These are phyloP conservation scores for Protodeltote pygarga DNA, from an alignment of 2,888 invertebrate genomes.

Conservation along the genomic window DNA sequence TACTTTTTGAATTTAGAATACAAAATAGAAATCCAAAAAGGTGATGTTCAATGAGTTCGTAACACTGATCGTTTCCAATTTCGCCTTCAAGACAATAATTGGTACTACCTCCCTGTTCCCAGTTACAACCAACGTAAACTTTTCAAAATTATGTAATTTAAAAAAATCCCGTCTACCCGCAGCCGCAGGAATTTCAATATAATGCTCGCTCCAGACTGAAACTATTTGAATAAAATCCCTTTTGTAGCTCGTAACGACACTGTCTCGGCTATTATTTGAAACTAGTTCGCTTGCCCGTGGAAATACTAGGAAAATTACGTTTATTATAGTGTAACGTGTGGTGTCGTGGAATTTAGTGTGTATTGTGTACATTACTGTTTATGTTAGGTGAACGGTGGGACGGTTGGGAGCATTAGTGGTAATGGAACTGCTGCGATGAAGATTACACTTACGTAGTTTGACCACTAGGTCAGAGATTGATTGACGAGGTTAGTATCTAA, in stretches of 20 bases:
- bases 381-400: constrained; percentile 18
- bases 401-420: constrained; percentile 8
- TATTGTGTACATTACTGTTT: constrained; percentile 45
- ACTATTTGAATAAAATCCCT: constrained; percentile 65
- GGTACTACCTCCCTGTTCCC: too few species aligned
- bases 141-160: constrained; percentile 28
- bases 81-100: too few species aligned
- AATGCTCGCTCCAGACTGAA: constrained; percentile 41
- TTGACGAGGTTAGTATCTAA: too few species aligned
- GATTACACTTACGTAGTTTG: not conserved
- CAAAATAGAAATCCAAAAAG: too few species aligned
- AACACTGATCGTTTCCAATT: too few species aligned
- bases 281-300: constrained; percentile 40
- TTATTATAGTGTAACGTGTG: constrained; percentile 37
- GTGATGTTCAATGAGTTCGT: too few species aligned
- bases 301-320: constrained; percentile 47
- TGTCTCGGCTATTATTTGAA: constrained; percentile 39
- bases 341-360: constrained; percentile 36
- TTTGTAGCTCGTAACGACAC: constrained; percentile 47
- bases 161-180: constrained; percentile 14
- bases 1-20: too few species aligned
- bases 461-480: not conserved
- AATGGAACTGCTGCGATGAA: constrained; percentile 25
- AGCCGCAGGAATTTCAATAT: constrained; percentile 50
- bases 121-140: constrained; percentile 3